Base-by-base conservation (phyloP, 2,888 invertebrate species). In the Himalopsyche japonica region DNA sequence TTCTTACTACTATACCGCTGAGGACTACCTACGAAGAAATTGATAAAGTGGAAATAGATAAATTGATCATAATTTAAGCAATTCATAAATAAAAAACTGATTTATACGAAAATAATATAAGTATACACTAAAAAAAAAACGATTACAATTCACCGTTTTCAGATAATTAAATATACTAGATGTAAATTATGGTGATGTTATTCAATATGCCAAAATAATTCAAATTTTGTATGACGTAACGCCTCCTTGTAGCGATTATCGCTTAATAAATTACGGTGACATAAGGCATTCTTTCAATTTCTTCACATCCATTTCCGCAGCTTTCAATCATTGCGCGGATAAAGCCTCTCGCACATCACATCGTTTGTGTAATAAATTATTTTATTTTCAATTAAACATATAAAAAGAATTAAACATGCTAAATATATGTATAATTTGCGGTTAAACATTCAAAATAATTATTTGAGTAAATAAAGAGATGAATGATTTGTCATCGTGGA, bases 251-350 rank as follows among this genome's bases (percentile, higher is more conserved):
- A 70, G 12, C 70, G 70, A 70, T 70, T 70, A 70, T 70, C 70
- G 20, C 15, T 30, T 70, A 70, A 70, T 70, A 70, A 70, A 70
- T 70, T 70, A 70, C 37, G 77, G 77, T 43, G 77, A 77, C 77
- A 77, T 34, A 77, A 70, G 37, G n/a, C 77, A 77, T 77, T 77
- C 77, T 77, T 77, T 77, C 34, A 77, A 77, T 77, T 77, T 77
- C 77, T 15, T 43, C 79, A 70, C 37, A 43, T 27, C 76, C 83
- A 79, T 80, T 83, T 83, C 80, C 82, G 82, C 78, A 80, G 70
- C 79, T 83, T 83, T 83, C 83, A 83, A 80, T 79, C 70, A 70
- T 30, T 30, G 8, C 24, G 24, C 20, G 15, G 20, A 76, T 70
- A 70, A 70, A 70, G 70, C 70, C 27, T 70, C 70, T 70, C 27